Evolutionary conservation across 1,140 invertebrate species (phyloP).

Genomic region (Caenorhabditis latens): DNA sequence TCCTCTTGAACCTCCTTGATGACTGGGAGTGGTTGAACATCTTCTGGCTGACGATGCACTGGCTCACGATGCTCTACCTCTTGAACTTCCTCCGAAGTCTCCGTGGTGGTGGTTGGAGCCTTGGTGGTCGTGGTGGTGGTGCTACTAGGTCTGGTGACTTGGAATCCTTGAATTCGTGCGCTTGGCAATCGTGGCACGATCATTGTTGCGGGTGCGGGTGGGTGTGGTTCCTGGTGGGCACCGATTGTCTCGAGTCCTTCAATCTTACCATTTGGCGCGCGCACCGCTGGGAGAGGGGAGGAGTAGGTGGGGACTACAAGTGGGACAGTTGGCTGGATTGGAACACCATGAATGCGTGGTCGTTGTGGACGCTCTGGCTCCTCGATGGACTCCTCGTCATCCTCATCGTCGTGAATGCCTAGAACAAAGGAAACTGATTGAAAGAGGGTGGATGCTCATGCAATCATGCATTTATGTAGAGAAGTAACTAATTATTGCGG

Average conservation of each 20-base stretch:
- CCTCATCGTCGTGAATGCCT: constrained; percentile 49
- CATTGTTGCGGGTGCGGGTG: constrained; percentile 32
- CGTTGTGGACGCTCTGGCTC: neutral
- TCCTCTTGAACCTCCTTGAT: constrained; percentile 47
- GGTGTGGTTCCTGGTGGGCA: constrained; percentile 16
- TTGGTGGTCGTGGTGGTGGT: constrained; percentile 25
- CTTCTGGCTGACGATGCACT: no score
- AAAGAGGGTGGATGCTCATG: constrained; percentile 9
- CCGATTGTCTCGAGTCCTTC: constrained; percentile 42
- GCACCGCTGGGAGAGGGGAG: constrained; percentile 25
- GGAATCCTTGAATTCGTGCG: constrained; percentile 37
- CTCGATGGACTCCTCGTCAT: constrained; percentile 7
- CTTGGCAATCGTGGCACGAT: constrained; percentile 37
- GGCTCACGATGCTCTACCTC: neutral
- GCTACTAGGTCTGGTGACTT: constrained; percentile 25
- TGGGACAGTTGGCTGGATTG: constrained; percentile 44
- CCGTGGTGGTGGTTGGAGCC: constrained; percentile 14
- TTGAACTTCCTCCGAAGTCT: constrained; percentile 25
- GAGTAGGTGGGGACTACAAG: constrained; percentile 49
- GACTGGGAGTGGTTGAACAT: constrained; percentile 34
- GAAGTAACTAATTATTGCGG: neutral
- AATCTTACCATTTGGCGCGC: constrained; percentile 56
- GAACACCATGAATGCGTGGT: constrained; percentile 26
- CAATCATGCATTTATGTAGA: constrained; percentile 4
- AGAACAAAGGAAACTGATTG: constrained; percentile 26